Evolutionary conservation across 2,888 invertebrate genomes (phyloP).

Genomic region (Parnassius mnemosyne): DNA sequence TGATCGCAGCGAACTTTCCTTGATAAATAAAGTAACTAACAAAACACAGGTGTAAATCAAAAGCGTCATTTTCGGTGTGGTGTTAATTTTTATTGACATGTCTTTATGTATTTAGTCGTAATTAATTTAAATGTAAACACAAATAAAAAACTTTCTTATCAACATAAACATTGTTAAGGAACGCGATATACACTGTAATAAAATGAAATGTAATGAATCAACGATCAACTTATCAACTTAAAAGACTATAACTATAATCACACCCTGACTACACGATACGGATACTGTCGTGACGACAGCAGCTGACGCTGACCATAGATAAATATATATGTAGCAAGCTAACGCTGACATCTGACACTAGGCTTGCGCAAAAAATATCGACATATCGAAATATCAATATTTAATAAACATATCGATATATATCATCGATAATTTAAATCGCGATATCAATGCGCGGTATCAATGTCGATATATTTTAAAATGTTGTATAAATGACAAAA

Average conservation of each 20-base stretch:
- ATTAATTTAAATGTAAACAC: conserved; percentile 34
- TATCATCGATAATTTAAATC: no score
- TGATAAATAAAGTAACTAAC: conserved; percentile 58
- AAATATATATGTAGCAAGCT: no score
- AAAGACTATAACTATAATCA: conserved; percentile 4
- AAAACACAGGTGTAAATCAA: conserved; percentile 39
- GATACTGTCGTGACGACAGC: no score
- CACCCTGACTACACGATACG: not conserved
- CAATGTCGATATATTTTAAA: no score
- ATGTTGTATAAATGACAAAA: no score
- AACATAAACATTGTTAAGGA: conserved; percentile 44
- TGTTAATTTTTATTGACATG: conserved; percentile 4
- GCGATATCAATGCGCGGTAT: no score
- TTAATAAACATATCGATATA: no score
- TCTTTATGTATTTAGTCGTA: conserved; percentile 19
- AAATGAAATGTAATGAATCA: conserved; percentile 4
- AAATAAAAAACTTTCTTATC: conserved; percentile 42
- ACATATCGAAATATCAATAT: no score
- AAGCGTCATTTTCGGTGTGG: conserved; percentile 28
- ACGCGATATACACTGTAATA: conserved; percentile 27
- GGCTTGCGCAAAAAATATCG: no score
- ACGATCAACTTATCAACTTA: conserved; percentile 5
- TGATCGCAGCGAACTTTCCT: conserved; percentile 55
- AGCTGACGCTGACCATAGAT: no score
- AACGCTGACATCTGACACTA: no score